A percentile compares a stretch with the other conserved stretches of the same genome.
Evolutionary conservation across 1,140 invertebrate genomes (phyloP).

Genomic region (Aphidius ervi): DNA sequence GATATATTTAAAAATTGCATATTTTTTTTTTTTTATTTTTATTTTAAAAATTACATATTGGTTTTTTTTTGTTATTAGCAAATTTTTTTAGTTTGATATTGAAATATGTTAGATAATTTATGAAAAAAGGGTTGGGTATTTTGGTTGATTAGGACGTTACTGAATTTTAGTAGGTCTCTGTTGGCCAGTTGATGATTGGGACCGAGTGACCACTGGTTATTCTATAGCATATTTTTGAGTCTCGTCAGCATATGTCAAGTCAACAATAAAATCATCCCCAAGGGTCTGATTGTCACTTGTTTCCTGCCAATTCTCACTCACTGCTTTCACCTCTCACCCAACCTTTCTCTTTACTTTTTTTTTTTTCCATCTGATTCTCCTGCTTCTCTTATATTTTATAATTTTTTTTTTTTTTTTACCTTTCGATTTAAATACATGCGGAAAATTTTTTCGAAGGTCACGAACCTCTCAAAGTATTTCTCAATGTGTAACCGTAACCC

Average conservation of each 20-base stretch:
- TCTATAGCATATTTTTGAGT: constrained; percentile 30
- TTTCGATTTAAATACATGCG: constrained; percentile 31
- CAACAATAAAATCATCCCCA: constrained; percentile 41
- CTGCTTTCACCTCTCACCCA: constrained; percentile 19
- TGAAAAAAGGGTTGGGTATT: too few species aligned
- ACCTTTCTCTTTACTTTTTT: constrained; percentile 6
- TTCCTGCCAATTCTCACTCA: constrained; percentile 37
- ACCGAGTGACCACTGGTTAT: constrained; percentile 31
- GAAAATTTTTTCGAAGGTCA: constrained; percentile 28
- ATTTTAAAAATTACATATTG: too few species aligned
- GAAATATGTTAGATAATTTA: too few species aligned
- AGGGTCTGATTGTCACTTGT: constrained; percentile 50
- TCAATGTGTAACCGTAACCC: constrained; percentile 39
- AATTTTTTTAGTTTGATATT: too few species aligned
- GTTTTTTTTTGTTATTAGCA: too few species aligned
- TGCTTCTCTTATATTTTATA: constrained; percentile 22
- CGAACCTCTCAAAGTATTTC: neutral
- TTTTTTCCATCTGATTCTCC: constrained; percentile 10
- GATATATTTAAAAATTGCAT: too few species aligned
- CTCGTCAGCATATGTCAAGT: constrained; percentile 36
- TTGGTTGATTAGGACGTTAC: too few species aligned
- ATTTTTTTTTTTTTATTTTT: too few species aligned
- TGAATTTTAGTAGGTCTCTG: too few species aligned
- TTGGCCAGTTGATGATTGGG: constrained; percentile 32
- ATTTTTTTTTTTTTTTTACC: constrained; percentile 7